phyloP scores from a whole-genome alignment of 2,797 vertebrate genomes.

The Eospalax fontanierii region DNA sequence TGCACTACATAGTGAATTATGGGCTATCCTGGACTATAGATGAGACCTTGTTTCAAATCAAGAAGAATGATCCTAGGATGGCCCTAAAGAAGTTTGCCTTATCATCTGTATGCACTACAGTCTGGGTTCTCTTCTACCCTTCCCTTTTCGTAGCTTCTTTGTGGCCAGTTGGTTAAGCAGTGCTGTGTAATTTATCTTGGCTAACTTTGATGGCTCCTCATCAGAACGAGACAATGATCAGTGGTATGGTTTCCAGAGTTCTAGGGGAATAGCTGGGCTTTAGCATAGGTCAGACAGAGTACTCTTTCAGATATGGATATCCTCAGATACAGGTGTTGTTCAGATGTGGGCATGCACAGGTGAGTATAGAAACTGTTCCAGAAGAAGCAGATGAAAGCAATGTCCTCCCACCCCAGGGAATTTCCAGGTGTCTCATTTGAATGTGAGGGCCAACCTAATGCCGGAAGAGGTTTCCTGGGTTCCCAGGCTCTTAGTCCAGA shows the following conservation, averaged over 20 bases:
- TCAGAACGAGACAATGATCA: background rate
- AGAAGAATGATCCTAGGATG: background rate
- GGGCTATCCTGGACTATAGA: background rate
- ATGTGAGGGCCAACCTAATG: background rate
- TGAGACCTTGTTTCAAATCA: background rate
- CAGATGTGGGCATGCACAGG: background rate
- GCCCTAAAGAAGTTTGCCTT: background rate
- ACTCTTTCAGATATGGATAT: background rate
- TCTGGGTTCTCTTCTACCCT: background rate
- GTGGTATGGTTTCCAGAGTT: slow-evolving; percentile 6
- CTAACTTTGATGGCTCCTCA: background rate
- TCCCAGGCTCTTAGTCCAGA: background rate
- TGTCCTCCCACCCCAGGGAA: background rate
- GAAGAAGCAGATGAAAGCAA: background rate
- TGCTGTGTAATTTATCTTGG: slow-evolving; percentile 9
- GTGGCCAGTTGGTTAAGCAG: background rate
- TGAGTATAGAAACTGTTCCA: background rate
- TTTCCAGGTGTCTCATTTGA: background rate
- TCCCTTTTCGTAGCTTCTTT: fast-evolving
- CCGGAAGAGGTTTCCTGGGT: background rate
- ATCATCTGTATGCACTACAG: fast-evolving
- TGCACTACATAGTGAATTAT: background rate
- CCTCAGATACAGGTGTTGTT: background rate
- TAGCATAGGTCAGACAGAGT: background rate
- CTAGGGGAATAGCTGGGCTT: background rate